Percentiles rank a stretch among this genome's conserved stretches.
Conservation (phyloP, 2,888 invertebrate species). For the Eudasyphora cyanicolor region DNA sequence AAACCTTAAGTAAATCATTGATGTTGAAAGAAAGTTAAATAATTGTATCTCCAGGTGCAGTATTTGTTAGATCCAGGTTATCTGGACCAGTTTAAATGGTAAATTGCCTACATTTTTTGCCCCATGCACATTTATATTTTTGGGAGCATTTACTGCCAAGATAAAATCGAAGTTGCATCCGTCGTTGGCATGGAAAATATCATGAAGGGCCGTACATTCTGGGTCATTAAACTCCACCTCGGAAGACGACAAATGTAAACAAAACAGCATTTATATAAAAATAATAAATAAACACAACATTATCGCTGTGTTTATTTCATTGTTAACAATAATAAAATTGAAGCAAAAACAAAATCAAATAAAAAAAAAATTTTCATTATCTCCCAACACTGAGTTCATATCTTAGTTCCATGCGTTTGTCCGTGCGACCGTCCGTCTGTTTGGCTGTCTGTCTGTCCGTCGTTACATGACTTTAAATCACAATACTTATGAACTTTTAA, state of each 20-base stretch:
- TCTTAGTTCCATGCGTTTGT: not conserved
- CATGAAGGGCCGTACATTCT: not conserved
- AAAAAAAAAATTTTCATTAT: not conserved
- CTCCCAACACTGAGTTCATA: not conserved
- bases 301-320: conserved; percentile 22
- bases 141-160: no score
- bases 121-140: no score
- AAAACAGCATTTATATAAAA: conserved; percentile 34
- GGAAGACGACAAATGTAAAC: conserved; percentile 15
- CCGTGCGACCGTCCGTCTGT: not conserved
- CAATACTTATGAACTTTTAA: conserved; percentile 48
- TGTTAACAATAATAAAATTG: conserved; percentile 19
- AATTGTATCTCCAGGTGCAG: no score
- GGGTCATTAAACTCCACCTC: conserved; percentile 41
- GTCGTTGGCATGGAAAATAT: no score
- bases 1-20: no score
- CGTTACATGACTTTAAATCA: conserved; percentile 58
- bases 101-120: no score
- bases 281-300: conserved; percentile 48
- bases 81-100: no score
- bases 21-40: no score
- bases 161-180: no score
- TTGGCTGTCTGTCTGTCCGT: not conserved
- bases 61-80: no score
- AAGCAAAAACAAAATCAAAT: not conserved